Evolutionary conservation across 2,797 vertebrate species (phyloP), one percentile per base, ranked within the genome.

Genomic region (Macropodus opercularis): DNA sequence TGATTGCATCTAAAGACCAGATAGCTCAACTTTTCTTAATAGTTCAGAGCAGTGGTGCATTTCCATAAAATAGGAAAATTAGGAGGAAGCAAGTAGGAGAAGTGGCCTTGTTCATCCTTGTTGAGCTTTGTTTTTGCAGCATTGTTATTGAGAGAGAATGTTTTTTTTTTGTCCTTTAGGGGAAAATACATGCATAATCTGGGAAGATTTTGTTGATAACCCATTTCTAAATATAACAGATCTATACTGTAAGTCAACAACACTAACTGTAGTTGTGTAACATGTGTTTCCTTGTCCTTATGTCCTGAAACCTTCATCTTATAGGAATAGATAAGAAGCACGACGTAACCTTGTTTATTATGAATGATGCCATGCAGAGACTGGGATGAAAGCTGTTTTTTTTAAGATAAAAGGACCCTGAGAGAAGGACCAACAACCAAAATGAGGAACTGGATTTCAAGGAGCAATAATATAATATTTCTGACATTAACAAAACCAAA

Each of bases 1-100:
- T 87, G 79, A 89, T 86, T 86, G 80, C 83, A 83, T 65, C 75
- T 81, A 80, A 85, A 81, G 67, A 86, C 62, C 72, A 77, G 61
- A 79, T 83, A 77, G 67, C 78, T 85, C 50, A 75, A 85, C 80
- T 86, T 85, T 72, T 72, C 56, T 60, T 26, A 79, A 59, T 71
- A 82, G 75, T 72, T 86, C 69, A 35, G 44, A 80, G 54, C 29
- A 22, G 76, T 48, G 21, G 7, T 71, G 32, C 43, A 64, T 81
- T 75, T 80, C 62, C 60, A 46, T 56, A 50, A 73, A 47, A 36
- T 31, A 61, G 50, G 19, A 23, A 12, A 21, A 66, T 18, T 39
- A 10, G 12, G 35, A 41, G 13, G 2, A 51, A 54, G 21, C n/a
- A 54, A 46, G 23, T 8, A 6, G 26, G 3, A 8, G 38, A 52